phyloP scores from a whole-genome alignment of 2,113 vertebrate species.

The Hemichromis elongatus region DNA sequence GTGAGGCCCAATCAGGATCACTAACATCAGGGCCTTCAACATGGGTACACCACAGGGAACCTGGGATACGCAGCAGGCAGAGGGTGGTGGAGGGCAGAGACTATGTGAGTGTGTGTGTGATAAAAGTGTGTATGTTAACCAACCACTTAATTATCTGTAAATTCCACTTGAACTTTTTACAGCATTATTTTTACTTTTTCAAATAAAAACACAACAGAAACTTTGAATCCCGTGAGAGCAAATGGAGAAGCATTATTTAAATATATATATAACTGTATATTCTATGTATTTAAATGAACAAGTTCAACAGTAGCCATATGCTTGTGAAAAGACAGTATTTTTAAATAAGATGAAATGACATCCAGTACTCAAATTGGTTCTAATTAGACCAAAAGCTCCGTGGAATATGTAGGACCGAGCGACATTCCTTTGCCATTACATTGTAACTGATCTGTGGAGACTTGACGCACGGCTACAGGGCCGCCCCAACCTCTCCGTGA shows the following conservation, averaged over 20 bases:
- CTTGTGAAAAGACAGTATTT: neutral
- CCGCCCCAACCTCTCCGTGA: slow-evolving; percentile 65
- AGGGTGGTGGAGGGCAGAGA: slow-evolving; percentile 41
- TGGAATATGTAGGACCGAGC: slow-evolving; percentile 24
- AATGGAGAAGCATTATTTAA: neutral
- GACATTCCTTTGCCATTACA: slow-evolving; percentile 67
- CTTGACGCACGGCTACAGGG: slow-evolving; percentile 42
- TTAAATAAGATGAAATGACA: slow-evolving; percentile 13
- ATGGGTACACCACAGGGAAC: slow-evolving; percentile 48
- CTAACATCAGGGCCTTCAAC: slow-evolving; percentile 58
- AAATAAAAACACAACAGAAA: neutral
- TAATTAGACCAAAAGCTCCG: slow-evolving; percentile 43
- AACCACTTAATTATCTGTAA: neutral
- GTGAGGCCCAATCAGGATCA: slow-evolving; percentile 75
- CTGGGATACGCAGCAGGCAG: slow-evolving; percentile 23
- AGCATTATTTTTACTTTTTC: neutral
- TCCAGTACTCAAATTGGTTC: slow-evolving; percentile 16
- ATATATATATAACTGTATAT: neutral
- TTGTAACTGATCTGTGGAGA: slow-evolving; percentile 64
- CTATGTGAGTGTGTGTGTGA: neutral
- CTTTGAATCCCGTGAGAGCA: neutral
- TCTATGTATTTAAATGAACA: neutral
- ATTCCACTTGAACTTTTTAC: neutral
- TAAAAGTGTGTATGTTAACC: neutral
- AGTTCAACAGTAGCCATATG: neutral